These are phyloP conservation scores for Tachypleus tridentatus DNA, from an alignment of 1,140 invertebrate species.

Conservation along the genomic window DNA sequence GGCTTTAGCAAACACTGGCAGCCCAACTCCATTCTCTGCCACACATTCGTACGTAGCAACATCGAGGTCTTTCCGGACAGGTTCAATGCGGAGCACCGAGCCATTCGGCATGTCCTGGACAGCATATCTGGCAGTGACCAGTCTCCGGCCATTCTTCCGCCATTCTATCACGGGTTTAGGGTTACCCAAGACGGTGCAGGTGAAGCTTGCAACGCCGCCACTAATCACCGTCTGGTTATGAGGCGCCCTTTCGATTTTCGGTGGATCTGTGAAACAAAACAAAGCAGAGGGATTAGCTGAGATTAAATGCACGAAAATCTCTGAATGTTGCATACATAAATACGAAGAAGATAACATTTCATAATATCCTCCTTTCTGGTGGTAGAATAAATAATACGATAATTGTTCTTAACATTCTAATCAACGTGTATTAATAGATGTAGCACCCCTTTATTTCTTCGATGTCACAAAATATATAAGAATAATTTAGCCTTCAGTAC, in stretches of 20 bases:
- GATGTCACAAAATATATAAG: too few species aligned
- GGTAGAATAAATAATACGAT: too few species aligned
- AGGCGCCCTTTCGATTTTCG: slow-evolving; percentile 73
- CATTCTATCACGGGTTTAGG: slow-evolving; percentile 47
- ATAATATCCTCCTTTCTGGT: too few species aligned
- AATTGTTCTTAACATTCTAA: too few species aligned
- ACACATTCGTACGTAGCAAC: slow-evolving; percentile 89
- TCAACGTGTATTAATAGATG: too few species aligned
- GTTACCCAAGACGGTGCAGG: slow-evolving; percentile 85
- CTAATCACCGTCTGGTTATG: slow-evolving; percentile 73
- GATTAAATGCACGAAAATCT: too few species aligned
- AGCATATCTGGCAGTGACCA: slow-evolving; percentile 34
- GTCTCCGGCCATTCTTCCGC: slow-evolving; percentile 34
- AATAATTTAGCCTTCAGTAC: too few species aligned
- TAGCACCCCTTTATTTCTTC: too few species aligned
- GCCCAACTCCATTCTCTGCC: slow-evolving; percentile 90
- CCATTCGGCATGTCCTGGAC: slow-evolving; percentile 46
- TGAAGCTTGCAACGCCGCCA: slow-evolving; percentile 82
- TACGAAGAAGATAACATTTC: too few species aligned
- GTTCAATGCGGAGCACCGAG: slow-evolving; percentile 82
- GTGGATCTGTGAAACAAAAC: slow-evolving; percentile 58
- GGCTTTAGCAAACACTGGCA: slow-evolving; percentile 78
- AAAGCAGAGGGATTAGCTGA: neutral
- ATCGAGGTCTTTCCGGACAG: slow-evolving; percentile 64
- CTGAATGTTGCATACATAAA: too few species aligned